Base-by-base conservation (phyloP, 2,797 vertebrate genomes). In the Lindbergichthys nudifrons region DNA sequence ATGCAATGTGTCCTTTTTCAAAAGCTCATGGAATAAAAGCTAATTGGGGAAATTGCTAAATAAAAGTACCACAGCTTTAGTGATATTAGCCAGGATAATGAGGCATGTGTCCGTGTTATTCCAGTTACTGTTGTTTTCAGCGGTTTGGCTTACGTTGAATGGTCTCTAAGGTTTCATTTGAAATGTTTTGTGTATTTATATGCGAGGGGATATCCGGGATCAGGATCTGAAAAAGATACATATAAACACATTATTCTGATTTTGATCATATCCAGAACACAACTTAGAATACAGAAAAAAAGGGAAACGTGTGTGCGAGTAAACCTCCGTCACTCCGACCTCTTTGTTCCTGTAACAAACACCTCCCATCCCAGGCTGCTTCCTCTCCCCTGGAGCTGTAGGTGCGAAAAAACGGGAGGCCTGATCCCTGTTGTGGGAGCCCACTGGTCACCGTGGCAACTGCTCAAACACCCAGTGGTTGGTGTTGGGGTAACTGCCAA, bases 391-490 rank as follows among this genome's bases (percentile, higher is more conserved):
- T 12, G 47, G 76, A 82, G 65, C 68, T 43, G 50, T 52, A 81
- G 71, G 78, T 80, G 79, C 6, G 58, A 87, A 83, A 83, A 82
- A 80, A 71, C 3, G 50, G 78, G 82, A 90, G 84, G 87, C 71
- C 69, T 56, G 42, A 60, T 75, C 73, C 71, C 75, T 62, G 48
- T 84, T 71, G 68, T 21, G 65, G 80, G 73, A 86, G 81, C 73
- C 75, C 11, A 19, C 68, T 36, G 63, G 80, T 94, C 78, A 48
- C 87, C 76, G 82, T 74, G 80, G 80, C 75, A 78, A 92, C 89
- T 52, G 48, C 70, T 88, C 75, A 94, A 93, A 93, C 89, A 89
- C 64, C 72, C 81, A 73, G 75, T 26, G 70, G 84, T 76, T 85
- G 85, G 79, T 60, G 61, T 77, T 77, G 83, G 81, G 77, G 91